Percentiles rank a stretch among this genome's conserved stretches.
These are phyloP conservation scores for Fragum fragum DNA, from an alignment of 2,888 invertebrate genomes.

Conservation along the genomic window DNA sequence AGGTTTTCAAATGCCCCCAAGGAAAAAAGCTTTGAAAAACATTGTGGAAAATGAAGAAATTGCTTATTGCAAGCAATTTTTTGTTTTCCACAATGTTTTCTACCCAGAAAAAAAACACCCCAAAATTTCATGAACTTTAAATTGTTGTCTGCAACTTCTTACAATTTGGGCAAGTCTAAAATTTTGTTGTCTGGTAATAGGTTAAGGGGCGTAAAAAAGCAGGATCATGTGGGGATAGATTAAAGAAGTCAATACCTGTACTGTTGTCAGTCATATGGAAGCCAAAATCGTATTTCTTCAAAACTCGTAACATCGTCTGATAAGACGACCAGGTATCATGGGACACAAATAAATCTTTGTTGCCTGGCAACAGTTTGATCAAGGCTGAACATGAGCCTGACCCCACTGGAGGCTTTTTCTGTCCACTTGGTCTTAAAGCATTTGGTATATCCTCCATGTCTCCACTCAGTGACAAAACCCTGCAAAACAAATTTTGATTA, in stretches of 20 bases:
- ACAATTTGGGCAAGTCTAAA: too few relatives aligned
- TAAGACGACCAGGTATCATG: constrained; percentile 95
- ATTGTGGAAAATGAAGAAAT: constrained; percentile 4
- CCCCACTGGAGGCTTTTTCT: constrained; percentile 71
- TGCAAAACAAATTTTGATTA: constrained; percentile 37
- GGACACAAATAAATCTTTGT: constrained; percentile 90
- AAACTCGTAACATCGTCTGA: constrained; percentile 93
- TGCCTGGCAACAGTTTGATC: constrained; percentile 89
- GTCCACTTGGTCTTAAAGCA: constrained; percentile 78
- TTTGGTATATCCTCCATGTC: constrained; percentile 91
- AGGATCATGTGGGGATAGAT: neutral
- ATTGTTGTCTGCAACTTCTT: too few relatives aligned
- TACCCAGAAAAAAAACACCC: too few relatives aligned
- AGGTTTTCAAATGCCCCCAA: too few relatives aligned
- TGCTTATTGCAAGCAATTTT: constrained; percentile 2
- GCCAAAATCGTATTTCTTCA: constrained; percentile 93
- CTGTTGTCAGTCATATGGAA: constrained; percentile 50
- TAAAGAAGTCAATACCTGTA: neutral
- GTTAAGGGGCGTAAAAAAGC: too few relatives aligned
- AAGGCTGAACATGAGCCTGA: constrained; percentile 90
- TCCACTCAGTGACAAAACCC: constrained; percentile 86
- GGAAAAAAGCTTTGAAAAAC: too few relatives aligned
- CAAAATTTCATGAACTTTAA: too few relatives aligned
- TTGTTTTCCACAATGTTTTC: too few relatives aligned
- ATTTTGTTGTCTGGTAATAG: too few relatives aligned